These are phyloP conservation scores for Oplegnathus fasciatus DNA, from an alignment of 2,113 vertebrate species.

Conservation along the genomic window DNA sequence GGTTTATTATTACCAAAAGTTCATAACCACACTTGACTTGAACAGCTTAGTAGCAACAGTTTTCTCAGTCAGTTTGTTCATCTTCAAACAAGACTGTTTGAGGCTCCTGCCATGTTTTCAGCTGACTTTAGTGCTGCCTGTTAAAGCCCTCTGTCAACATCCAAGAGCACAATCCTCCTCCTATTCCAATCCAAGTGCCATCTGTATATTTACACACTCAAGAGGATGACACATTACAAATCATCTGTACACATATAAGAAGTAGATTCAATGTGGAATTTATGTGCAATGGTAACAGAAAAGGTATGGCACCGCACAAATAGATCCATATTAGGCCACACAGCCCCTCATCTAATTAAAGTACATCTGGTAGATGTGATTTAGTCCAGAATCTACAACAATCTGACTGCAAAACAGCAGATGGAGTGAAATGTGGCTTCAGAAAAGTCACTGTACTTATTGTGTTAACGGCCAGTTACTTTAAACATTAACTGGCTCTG, in stretches of 20 bases:
- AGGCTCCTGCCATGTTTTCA: slow-evolving; percentile 1
- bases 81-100: slow-evolving; percentile 12
- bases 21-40: not conserved
- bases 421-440: not conserved
- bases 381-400: not conserved
- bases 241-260: slow-evolving; percentile 11
- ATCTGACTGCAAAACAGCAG: not conserved
- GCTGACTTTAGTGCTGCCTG: slow-evolving; percentile 11
- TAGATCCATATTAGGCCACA: not conserved
- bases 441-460: not conserved
- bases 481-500: not conserved
- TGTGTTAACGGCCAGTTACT: not conserved
- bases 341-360: not conserved
- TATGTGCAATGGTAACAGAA: not conserved
- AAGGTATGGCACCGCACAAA: not conserved
- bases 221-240: not conserved
- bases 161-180: slow-evolving; percentile 25
- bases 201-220: slow-evolving; percentile 27
- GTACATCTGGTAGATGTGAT: slow-evolving; percentile 2
- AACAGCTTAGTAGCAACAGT: not conserved
- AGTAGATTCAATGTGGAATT: not conserved
- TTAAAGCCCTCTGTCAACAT: slow-evolving; percentile 47
- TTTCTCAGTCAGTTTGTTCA: not conserved
- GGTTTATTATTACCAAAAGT: not conserved
- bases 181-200: slow-evolving; percentile 5